Base-by-base conservation (phyloP, 2,113 vertebrate species). In the Zingel zingel region DNA sequence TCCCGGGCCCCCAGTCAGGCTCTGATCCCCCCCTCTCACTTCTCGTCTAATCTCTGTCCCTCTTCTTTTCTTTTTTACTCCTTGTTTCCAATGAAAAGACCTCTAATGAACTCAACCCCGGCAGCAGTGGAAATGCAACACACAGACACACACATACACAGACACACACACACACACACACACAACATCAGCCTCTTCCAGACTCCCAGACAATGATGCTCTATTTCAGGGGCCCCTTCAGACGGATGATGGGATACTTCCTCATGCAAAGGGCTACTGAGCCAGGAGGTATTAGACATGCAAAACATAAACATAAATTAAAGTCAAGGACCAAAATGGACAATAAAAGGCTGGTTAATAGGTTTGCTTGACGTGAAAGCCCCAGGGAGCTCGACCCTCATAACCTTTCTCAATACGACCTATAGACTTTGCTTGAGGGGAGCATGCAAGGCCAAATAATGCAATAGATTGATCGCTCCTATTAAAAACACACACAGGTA, bases 1-100 rank as follows among this genome's bases (percentile, higher is more conserved):
- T 84, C 84, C 23, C 6, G 1, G 79, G 78, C 71, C 81, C 71
- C 74, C 79, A 86, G 85, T 84, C 83, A 70, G 70, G 4, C 63
- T 74, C 65, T 43, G 11, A 69, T 65, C 82, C 57, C 23, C 65
- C 50, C 53, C 54, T 48, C 43, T 36, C 62, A 75, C 63, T 74
- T 85, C 51, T 63, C 53, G 8, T 79, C 67, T 54, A 76, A 82
- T 81, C 77, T 19, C 21, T 50, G 48, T 65, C 70, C 15, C 27
- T 65, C 57, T 73, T 83, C 62, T 79, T 15, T 21, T 58, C 27
- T 36, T 33, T 43, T 50, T 39, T 11, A 19, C 64, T 74, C 27
- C 39, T 63, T 69, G 53, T 67, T 68, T 43, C 69, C 77, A 84
- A 54, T 27, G 16, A 71, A 48, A 36, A 21, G 56, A 67, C 43